Conservation (phyloP, 2,797 vertebrate genomes). For the Carcharodon carcharias region DNA sequence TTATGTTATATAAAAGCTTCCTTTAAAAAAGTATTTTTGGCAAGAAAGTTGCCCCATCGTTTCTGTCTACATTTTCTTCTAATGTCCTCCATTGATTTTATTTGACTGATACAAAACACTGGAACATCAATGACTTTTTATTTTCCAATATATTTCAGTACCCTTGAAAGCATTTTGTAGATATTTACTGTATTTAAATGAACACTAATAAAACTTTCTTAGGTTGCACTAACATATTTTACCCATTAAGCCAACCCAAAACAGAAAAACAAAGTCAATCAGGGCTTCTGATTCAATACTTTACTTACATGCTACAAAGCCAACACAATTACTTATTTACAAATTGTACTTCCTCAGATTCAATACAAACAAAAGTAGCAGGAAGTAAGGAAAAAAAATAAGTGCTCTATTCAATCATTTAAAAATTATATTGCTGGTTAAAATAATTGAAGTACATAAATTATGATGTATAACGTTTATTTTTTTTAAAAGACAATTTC, state of each 20-base stretch:
- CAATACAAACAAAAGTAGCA: background rate
- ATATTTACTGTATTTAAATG: background rate
- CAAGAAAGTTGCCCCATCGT: background rate
- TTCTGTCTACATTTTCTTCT: background rate
- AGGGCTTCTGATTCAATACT: background rate
- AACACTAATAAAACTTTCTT: background rate
- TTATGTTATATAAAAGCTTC: background rate
- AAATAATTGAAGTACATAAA: background rate
- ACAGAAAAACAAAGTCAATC: constrained; percentile 1
- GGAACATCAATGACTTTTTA: background rate
- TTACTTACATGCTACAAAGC: constrained; percentile 9
- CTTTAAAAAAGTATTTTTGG: constrained; percentile 34
- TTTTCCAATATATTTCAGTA: background rate
- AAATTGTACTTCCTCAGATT: constrained; percentile 4
- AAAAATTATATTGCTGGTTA: background rate
- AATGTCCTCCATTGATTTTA: background rate
- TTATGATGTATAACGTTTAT: background rate
- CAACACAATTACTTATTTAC: constrained; percentile 22
- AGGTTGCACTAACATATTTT: background rate
- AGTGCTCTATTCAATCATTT: background rate
- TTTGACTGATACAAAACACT: background rate
- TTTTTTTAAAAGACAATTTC: background rate
- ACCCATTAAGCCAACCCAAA: background rate
- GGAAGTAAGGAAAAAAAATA: background rate
- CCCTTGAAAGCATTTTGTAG: background rate